phyloP scores from a whole-genome alignment of 1,140 invertebrate genomes.

The Caerostris extrusa region DNA sequence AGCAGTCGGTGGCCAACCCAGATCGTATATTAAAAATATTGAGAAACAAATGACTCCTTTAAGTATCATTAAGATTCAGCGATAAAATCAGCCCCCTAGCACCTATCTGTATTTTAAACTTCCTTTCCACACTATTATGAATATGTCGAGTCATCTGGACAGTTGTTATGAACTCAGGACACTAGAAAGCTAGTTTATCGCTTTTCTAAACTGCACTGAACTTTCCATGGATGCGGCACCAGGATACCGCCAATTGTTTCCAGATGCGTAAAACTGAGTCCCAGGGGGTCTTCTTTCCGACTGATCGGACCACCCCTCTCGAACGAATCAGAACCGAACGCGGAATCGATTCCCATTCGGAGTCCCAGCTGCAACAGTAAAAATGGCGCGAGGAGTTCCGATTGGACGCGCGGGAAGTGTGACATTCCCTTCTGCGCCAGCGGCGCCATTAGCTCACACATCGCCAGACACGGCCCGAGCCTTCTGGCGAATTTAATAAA shows the following conservation, averaged over 20 bases:
- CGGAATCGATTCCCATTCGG: conserved; percentile 1
- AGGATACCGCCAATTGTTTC: neutral
- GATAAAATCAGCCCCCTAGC: too few species aligned
- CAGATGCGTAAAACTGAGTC: neutral
- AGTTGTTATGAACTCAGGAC: too few species aligned
- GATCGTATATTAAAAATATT: too few species aligned
- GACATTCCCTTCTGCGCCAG: conserved; percentile 1
- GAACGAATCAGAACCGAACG: neutral
- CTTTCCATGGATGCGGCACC: too few species aligned
- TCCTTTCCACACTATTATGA: too few species aligned
- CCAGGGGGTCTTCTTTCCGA: neutral
- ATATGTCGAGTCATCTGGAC: too few species aligned
- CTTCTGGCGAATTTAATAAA: conserved; percentile 45
- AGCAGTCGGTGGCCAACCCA: too few species aligned
- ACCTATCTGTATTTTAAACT: too few species aligned
- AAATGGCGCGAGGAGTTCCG: neutral
- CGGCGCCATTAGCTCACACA: conserved; percentile 52
- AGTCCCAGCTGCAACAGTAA: neutral
- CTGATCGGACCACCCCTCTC: neutral
- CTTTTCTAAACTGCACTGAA: too few species aligned
- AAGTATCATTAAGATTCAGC: too few species aligned
- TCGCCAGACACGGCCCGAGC: neutral
- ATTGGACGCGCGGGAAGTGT: neutral
- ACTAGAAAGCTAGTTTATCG: too few species aligned
- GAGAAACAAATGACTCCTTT: too few species aligned